Evolutionary conservation across 2,113 vertebrate genomes (phyloP), one percentile per base, ranked within the genome.

Genomic region (Microcebus lehilahytsara): DNA sequence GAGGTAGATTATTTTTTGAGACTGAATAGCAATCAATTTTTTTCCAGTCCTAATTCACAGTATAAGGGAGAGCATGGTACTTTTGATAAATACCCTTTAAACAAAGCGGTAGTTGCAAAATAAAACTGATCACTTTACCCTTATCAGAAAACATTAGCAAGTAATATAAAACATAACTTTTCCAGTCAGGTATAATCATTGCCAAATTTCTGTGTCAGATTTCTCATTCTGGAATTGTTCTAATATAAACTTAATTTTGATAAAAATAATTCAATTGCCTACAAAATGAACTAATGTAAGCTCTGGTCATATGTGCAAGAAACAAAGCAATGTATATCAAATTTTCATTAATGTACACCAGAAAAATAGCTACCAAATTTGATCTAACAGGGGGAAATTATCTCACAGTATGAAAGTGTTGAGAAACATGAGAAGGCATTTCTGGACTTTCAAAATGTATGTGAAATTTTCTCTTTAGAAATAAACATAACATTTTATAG

Each of bases 51-150:
- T 51, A 92, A 66, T 58, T 85, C 89, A 89, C 22, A 93, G 11
- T 93, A 93, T 14, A 69, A 66, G 27, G 72, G 89, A 67, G 53
- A 74, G 91, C 84, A 86, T 7, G 83, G 11, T 72, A 84, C 25
- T 75, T 91, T 91, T 75, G 67, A 89, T 89, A 94, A 96, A 80
- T 88, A 95, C 30, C 93, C 67, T 2, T 10, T 91, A 89, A 97
- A 67, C 56, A 89, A 69, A 96, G 11, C 53, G 19, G 64, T 37
- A 42, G 42, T 1, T 97, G 42, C 83, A 96, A 89, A 97, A 97
- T 32, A 85, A 97, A 98, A 96, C 62, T 89, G 25, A 80, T 86
- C 22, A 81, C 22, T 64, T 42, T 32, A 91, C 13, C 58, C 93
- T 96, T 96, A 27, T 32, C 74, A 89, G 37, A 87, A 97, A 92